Conservation (phyloP, 1,140 invertebrate species). For the Archivesica marissinica region DNA sequence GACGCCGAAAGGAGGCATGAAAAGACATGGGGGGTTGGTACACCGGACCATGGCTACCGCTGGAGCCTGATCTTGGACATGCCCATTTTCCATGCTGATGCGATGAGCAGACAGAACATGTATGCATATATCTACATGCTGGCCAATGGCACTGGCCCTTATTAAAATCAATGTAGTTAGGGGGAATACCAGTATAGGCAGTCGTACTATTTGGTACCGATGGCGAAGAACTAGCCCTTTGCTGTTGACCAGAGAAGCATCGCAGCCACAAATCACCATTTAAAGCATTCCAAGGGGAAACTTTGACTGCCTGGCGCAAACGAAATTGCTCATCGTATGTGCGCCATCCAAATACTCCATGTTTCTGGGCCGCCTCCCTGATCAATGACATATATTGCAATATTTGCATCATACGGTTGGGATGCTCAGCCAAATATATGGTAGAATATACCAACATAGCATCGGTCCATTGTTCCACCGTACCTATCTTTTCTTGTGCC, state of each 20-base stretch:
- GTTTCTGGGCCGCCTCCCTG: conserved; percentile 4
- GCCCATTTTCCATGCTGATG: background rate
- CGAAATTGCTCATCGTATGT: conserved; percentile 29
- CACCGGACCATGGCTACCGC: too few relatives aligned
- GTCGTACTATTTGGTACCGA: too few relatives aligned
- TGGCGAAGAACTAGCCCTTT: background rate
- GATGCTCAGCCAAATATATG: conserved; percentile 31
- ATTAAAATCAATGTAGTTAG: conserved; percentile 21
- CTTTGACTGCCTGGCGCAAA: background rate
- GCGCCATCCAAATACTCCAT: conserved; percentile 1
- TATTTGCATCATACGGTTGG: conserved; percentile 6
- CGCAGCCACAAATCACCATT: conserved; percentile 12
- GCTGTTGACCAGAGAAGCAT: background rate
- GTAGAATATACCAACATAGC: conserved; percentile 29
- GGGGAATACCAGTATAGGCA: too few relatives aligned
- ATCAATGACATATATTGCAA: conserved; percentile 38
- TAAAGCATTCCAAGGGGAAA: conserved; percentile 4
- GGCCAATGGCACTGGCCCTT: conserved; percentile 2
- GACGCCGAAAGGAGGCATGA: background rate
- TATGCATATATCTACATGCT: background rate
- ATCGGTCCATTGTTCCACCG: conserved; percentile 26
- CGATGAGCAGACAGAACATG: background rate
- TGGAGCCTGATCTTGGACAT: too few relatives aligned
- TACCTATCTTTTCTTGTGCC: background rate
- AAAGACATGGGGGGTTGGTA: too few relatives aligned